Conservation (phyloP, 2,797 vertebrate genomes). For the Sylvilagus floridanus region DNA sequence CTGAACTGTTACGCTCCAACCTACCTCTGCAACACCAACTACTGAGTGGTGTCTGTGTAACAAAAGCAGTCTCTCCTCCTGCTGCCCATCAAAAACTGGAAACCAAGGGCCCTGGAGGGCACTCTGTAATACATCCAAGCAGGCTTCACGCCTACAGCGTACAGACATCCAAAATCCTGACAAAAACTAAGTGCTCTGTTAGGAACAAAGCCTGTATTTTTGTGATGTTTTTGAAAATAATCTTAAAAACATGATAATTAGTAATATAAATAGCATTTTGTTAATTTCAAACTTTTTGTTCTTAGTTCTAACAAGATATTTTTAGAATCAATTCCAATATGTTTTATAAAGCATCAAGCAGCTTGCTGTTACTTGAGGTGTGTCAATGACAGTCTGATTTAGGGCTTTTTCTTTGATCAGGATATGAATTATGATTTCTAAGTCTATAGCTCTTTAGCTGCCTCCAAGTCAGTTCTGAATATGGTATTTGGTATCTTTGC, state of each 20-base stretch:
- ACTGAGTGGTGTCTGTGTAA: not conserved
- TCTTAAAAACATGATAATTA: slow-evolving; percentile 45
- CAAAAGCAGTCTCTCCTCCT: no score
- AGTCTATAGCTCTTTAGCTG: no score
- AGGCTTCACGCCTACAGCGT: not conserved
- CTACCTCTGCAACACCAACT: not conserved
- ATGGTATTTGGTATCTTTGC: no score
- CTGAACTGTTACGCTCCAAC: not conserved
- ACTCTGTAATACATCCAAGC: not conserved
- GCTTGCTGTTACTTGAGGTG: no score
- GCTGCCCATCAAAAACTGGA: no score
- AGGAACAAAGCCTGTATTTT: slow-evolving; percentile 15
- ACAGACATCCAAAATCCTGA: slow-evolving; percentile 35
- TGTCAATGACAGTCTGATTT: no score
- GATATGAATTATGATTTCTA: no score
- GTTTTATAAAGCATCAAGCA: no score
- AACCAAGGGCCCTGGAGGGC: not conserved
- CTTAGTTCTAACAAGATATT: no score
- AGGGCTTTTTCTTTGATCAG: no score
- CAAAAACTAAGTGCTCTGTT: slow-evolving; percentile 17
- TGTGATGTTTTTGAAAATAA: slow-evolving; percentile 23
- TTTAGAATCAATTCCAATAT: no score
- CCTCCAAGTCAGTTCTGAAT: no score
- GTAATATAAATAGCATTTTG: not conserved
- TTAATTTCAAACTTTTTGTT: not conserved